Evolutionary conservation across 1,140 invertebrate genomes (phyloP), one percentile per base, ranked within the genome.

Genomic region (Scylla paramamosain): DNA sequence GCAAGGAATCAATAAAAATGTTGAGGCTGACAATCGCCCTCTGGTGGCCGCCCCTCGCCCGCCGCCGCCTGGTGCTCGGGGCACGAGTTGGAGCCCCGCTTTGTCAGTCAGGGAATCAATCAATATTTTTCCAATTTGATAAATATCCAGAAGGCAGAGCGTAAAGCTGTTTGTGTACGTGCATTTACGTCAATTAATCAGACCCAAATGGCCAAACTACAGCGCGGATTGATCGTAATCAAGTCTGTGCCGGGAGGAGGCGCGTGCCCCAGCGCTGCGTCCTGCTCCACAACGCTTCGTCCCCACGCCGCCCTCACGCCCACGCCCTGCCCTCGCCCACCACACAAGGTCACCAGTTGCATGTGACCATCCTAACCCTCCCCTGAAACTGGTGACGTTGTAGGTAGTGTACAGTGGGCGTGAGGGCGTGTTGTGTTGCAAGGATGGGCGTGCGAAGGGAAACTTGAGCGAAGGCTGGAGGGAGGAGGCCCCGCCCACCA

Each of bases 61-160:
- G 3, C 28, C 31, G 39, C 39, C 77, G 90, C 93, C 93, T 94
- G 88, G 90, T 90, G 67, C 90, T 94, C 20, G 88, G 88, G 52
- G 25, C 45, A 84, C 83, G 83, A 32, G 20, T 2, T 31, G 31
- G 16, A 16, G 20, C 25, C 45, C 16, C 83, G 52, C 59, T 77
- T 92, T 93, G 83, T 93, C 52, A 31, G 45, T 29, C 32, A n/a
- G 59, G 77, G 67, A 92, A 87, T 95, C 91, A 95, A 95, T 95
- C 94, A 95, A 95, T 95, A 95, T 95, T 95, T 95, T 95, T 95
- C 94, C 94, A 95, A 95, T 95, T 95, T 95, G 94, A 95, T 95
- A 92, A 92, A 92, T 84, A 95, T 95, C 91, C 91, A 86, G 94
- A 95, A 86, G 90, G 94, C 91, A 92, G 94, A 92, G 91, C 94